Evolutionary conservation across 2,797 vertebrate genomes (phyloP).

Genomic region (Syncerus caffer): DNA sequence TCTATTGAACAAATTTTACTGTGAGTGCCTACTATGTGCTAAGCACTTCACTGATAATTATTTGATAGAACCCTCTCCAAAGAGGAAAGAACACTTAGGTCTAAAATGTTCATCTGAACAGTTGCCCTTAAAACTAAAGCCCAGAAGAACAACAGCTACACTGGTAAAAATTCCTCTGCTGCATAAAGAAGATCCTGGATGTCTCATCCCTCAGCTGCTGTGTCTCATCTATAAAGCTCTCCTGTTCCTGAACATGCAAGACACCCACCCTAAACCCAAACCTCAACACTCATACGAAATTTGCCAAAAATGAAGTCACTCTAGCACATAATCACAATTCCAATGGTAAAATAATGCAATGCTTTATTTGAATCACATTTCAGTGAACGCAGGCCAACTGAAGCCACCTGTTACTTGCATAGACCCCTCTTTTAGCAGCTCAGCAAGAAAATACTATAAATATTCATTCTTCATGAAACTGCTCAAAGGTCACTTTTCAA

Average conservation of each 20-base stretch:
- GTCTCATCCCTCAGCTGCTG: neutral
- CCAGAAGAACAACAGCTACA: neutral
- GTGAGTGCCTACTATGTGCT: neutral
- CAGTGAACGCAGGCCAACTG: neutral
- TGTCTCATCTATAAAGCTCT: conserved; percentile 3
- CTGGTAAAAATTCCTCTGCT: neutral
- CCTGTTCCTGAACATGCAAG: neutral
- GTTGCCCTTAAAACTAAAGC: conserved; percentile 16
- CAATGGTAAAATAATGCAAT: conserved; percentile 50
- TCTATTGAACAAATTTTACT: neutral
- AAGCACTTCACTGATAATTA: neutral
- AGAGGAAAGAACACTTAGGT: conserved; percentile 48
- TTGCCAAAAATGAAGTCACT: conserved; percentile 38
- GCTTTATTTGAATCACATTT: conserved; percentile 46
- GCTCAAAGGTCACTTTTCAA: conserved; percentile 73
- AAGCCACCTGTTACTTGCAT: conserved; percentile 67
- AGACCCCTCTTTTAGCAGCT: conserved; percentile 71
- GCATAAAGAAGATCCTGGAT: neutral
- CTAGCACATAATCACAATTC: neutral
- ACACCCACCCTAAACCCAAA: neutral
- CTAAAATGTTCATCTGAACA: conserved; percentile 37
- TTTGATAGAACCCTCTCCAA: conserved; percentile 51
- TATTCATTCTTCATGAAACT: conserved; percentile 63
- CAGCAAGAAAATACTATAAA: conserved; percentile 66
- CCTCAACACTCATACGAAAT: neutral